These are phyloP conservation scores for Plectrocnemia conspersa DNA, from an alignment of 1,140 invertebrate species.

Conservation along the genomic window DNA sequence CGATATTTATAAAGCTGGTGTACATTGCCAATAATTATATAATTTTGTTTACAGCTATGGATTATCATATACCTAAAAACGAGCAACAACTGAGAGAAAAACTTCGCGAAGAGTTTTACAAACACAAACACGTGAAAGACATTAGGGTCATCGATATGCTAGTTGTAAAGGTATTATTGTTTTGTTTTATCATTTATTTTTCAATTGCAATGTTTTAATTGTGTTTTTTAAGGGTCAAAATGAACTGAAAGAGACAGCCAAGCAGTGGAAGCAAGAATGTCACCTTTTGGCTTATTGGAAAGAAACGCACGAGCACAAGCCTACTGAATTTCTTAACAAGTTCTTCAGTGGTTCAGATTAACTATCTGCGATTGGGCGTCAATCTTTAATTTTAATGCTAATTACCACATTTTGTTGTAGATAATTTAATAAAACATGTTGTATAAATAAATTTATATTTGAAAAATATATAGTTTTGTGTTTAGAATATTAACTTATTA, in stretches of 20 bases:
- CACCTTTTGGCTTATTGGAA: slow-evolving; percentile 85
- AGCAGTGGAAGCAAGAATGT: slow-evolving; percentile 82
- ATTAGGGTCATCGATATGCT: slow-evolving; percentile 84
- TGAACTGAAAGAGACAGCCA: slow-evolving; percentile 82
- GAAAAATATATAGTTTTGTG: no score
- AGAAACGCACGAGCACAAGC: slow-evolving; percentile 77
- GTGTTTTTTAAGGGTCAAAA: slow-evolving; percentile 75
- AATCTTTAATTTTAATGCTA: slow-evolving; percentile 1
- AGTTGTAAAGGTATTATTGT: slow-evolving; percentile 77
- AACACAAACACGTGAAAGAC: slow-evolving; percentile 72
- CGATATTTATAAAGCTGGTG: no score
- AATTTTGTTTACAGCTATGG: slow-evolving; percentile 58
- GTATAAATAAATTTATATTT: no score
- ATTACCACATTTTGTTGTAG: no score
- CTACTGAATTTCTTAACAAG: slow-evolving; percentile 89
- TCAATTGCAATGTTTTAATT: neutral
- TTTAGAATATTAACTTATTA: no score
- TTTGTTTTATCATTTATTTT: neutral
- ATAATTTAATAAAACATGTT: no score
- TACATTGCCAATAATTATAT: slow-evolving; percentile 16
- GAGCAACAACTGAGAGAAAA: slow-evolving; percentile 65
- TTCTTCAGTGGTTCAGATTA: slow-evolving; percentile 69
- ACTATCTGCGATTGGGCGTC: slow-evolving; percentile 25
- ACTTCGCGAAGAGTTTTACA: slow-evolving; percentile 74
- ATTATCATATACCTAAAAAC: slow-evolving; percentile 73